Percentiles rank a stretch among this genome's conserved stretches.
These are phyloP conservation scores for Temnothorax rugatulus DNA, from an alignment of 2,888 invertebrate genomes.

Conservation along the genomic window DNA sequence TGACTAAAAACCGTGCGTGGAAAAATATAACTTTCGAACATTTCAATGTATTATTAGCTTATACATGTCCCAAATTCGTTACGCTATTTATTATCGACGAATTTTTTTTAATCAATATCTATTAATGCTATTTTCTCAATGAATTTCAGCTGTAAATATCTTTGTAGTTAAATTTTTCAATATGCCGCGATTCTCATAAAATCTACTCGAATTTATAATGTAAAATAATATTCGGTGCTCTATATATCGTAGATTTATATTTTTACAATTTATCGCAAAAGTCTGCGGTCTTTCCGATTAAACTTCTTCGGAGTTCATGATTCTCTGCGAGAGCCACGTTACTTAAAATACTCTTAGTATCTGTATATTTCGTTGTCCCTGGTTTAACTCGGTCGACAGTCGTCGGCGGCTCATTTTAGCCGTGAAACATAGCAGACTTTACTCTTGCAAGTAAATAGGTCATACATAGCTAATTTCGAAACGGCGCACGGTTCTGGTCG, in stretches of 20 bases:
- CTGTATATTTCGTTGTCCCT: conserved; percentile 14
- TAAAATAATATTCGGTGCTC: not conserved
- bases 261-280: not conserved
- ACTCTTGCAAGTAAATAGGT: conserved; percentile 61
- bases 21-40: not conserved
- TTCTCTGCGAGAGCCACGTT: not conserved
- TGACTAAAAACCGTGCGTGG: not conserved
- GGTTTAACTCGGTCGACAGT: conserved; percentile 41
- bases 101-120: not conserved
- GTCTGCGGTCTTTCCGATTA: not conserved
- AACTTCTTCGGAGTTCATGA: not conserved
- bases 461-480: conserved; percentile 61
- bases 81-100: not conserved
- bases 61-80: not conserved
- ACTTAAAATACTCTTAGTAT: conserved; percentile 39
- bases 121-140: not conserved
- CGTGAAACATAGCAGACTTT: conserved; percentile 61
- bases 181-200: not conserved
- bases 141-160: conserved; percentile 4
- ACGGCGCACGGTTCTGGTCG: conserved; percentile 15
- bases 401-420: conserved; percentile 30
- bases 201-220: not conserved
- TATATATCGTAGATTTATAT: not conserved
- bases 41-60: conserved; percentile 2
- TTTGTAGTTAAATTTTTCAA: not conserved